Evolutionary conservation across 2,888 invertebrate species (phyloP), one percentile per base, ranked within the genome.

Genomic region (Spatulosminthurus flaviceps): DNA sequence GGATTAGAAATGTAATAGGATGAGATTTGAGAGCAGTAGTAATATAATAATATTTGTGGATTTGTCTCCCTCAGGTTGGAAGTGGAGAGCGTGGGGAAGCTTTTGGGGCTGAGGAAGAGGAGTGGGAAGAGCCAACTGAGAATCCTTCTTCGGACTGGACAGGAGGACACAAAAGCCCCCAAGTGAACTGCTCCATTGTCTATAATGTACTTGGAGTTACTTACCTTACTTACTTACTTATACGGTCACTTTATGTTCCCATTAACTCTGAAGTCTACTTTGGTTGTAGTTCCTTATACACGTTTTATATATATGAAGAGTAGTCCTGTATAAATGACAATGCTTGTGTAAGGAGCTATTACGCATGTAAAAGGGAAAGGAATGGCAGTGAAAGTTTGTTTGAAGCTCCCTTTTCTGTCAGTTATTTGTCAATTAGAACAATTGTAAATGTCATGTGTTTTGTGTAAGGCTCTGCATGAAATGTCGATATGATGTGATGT

Each of bases 111-210:
- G 92, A 94, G 84, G 93, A 94, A 85, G 92, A 94, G 0, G 94
- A 94, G 86, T 94, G 93, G 93, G 93, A 93, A 85, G 94, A 94
- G 86, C 89, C 92, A 60, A 89, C 83, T 91, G 91, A 85, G 89
- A 90, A 11, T 74, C 61, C 13, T 11, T 64, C 64, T 66, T 90
- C 90, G 0, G 90, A 83, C 43, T 85, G 85, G 82, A 80, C 82
- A 41, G 81, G 80, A n/a, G 79, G 90, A 0, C 89, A 89, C 16
- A 82, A 81, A 77, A 73, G 64, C 51, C 77, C 81, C 43, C 78
- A 84, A 77, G 79, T 81, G 22, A 84, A 84, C 79, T 84, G 83
- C 67, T 83, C 83, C 43, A 80, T 82, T 41, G 83, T 83, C 60
- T 84, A 83, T 67, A 83, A 84, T 79, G 83, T 84, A 78, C 43